Conservation (phyloP, 2,888 invertebrate species). For the Andrena chrysosceles region DNA sequence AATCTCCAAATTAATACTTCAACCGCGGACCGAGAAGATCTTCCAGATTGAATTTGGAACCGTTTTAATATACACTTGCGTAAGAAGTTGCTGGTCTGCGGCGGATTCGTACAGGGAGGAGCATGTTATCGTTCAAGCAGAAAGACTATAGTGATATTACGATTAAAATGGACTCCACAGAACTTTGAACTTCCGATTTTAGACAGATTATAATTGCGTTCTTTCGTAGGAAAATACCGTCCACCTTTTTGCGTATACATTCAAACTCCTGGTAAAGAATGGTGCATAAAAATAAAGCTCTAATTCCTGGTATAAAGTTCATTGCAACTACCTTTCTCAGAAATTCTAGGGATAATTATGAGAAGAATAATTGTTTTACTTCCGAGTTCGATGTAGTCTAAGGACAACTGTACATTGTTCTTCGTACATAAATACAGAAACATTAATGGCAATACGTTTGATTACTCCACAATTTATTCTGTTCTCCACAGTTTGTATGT, state of each 20-base stretch:
- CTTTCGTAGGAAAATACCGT: slow-evolving; percentile 74
- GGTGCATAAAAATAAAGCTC: slow-evolving; percentile 50
- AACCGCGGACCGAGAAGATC: slow-evolving; percentile 85
- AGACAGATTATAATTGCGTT: slow-evolving; percentile 55
- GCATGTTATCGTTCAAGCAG: slow-evolving; percentile 91
- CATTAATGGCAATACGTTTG: slow-evolving; percentile 30
- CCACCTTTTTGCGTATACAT: slow-evolving; percentile 68
- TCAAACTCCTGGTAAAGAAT: slow-evolving; percentile 56
- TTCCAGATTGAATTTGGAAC: slow-evolving; percentile 92
- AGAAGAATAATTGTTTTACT: slow-evolving; percentile 58
- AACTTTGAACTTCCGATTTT: slow-evolving; percentile 58
- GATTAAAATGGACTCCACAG: slow-evolving; percentile 60
- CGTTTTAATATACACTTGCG: slow-evolving; percentile 93
- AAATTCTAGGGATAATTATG: slow-evolving; percentile 34
- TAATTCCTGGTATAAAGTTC: slow-evolving; percentile 47
- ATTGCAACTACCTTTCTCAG: slow-evolving; percentile 39
- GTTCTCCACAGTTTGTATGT: slow-evolving; percentile 5
- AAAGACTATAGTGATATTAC: slow-evolving; percentile 85
- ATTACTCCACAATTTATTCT: slow-evolving; percentile 17
- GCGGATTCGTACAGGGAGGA: slow-evolving; percentile 90
- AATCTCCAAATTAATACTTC: slow-evolving; percentile 89
- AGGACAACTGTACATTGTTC: slow-evolving; percentile 60
- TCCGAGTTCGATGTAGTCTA: slow-evolving; percentile 51
- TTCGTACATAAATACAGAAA: slow-evolving; percentile 60
- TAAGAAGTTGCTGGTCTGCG: slow-evolving; percentile 93